phyloP scores from a whole-genome alignment of 2,888 invertebrate genomes.

The Cheilosia impressa region DNA sequence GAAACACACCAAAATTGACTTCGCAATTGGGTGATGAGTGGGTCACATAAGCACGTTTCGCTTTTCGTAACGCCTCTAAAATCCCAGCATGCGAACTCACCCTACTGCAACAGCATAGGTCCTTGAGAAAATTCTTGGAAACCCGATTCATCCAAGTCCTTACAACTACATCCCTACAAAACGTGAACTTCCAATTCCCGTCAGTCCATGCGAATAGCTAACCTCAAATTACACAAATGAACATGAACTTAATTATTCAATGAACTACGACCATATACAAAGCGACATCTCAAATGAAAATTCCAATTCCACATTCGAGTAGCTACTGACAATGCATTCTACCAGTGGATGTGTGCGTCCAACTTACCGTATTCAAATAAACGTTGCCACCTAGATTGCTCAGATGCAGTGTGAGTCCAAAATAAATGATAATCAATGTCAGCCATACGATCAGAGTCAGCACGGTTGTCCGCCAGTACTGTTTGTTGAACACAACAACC shows the following conservation, averaged over 20 bases:
- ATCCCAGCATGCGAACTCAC: no score
- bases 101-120: no score
- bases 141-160: not conserved
- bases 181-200: not conserved
- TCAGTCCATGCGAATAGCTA: constrained; percentile 18
- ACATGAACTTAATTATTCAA: constrained; percentile 43
- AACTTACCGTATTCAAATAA: constrained; percentile 88
- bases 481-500: constrained; percentile 87
- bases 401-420: constrained; percentile 90
- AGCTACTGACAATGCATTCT: not conserved
- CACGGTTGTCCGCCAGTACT: constrained; percentile 87
- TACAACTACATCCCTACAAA: constrained; percentile 8
- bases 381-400: constrained; percentile 90
- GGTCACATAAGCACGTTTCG: no score
- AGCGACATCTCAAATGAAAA: constrained; percentile 30
- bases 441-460: constrained; percentile 90
- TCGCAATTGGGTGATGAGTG: no score
- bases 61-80: no score
- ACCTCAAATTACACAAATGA: constrained; percentile 44
- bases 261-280: not conserved
- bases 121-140: no score
- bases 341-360: not conserved
- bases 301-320: constrained; percentile 7
- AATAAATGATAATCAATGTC: constrained; percentile 90
- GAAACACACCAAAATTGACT: no score